phyloP scores from a whole-genome alignment of 1,140 invertebrate species.

The Achroia grisella region DNA sequence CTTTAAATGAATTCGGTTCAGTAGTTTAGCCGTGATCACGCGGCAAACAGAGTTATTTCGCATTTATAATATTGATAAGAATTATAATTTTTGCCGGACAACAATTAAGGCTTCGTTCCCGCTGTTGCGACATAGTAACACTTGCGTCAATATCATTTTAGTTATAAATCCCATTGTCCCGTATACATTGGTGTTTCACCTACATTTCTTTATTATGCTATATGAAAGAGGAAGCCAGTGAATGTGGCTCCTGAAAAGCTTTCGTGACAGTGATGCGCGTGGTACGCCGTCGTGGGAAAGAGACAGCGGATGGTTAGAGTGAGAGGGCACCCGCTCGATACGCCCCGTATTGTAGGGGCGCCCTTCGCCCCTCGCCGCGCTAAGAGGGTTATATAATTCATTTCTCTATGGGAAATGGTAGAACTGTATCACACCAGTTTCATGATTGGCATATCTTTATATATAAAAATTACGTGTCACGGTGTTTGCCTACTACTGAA shows the following conservation, averaged over 20 bases:
- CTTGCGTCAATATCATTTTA: too few relatives aligned
- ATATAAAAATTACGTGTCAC: too few relatives aligned
- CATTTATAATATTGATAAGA: too few relatives aligned
- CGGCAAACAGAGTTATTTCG: too few relatives aligned
- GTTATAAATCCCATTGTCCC: too few relatives aligned
- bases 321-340: conserved; percentile 44
- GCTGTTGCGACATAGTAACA: too few relatives aligned
- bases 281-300: conserved; percentile 15
- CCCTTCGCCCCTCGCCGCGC: conserved; percentile 19
- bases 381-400: conserved; percentile 49
- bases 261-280: conserved; percentile 13
- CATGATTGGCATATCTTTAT: conserved; percentile 24
- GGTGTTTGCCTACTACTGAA: too few relatives aligned
- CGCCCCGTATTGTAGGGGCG: conserved; percentile 27
- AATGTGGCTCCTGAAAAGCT: conserved; percentile 25
- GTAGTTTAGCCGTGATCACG: too few relatives aligned
- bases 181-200: conserved; percentile 23
- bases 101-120: too few relatives aligned
- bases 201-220: conserved; percentile 21
- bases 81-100: too few relatives aligned
- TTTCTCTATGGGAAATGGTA: conserved; percentile 20
- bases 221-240: conserved; percentile 21
- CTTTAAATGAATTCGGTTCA: too few relatives aligned
- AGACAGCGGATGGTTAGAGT: conserved; percentile 9
- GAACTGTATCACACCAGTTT: conserved; percentile 17